Conservation (phyloP, 2,113 vertebrate genomes). For the Myrmecophaga tridactyla region DNA sequence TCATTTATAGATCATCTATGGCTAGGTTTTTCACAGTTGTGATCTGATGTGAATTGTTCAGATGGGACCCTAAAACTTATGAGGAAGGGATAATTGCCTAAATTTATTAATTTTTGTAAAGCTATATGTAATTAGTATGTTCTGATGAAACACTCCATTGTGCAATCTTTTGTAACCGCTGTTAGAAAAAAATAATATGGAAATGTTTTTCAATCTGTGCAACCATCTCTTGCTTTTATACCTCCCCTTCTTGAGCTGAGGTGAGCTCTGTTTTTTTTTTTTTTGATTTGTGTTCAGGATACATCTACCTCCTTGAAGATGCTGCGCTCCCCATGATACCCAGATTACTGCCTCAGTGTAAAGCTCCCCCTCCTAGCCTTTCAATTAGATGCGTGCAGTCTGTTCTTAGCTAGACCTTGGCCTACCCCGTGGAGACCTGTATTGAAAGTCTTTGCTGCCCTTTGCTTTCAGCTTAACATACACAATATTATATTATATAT, state of each 20-base stretch:
- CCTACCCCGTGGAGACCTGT: not conserved
- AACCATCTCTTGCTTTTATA: not conserved
- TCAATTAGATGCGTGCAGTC: not conserved
- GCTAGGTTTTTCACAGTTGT: not conserved
- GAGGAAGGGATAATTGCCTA: not conserved
- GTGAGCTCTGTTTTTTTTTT: not conserved
- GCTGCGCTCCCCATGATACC: not conserved
- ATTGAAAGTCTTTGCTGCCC: not conserved
- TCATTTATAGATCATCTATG: not conserved
- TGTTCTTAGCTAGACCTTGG: not conserved
- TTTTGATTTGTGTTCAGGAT: not conserved
- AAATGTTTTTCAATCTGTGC: not conserved
- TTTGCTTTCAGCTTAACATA: not conserved
- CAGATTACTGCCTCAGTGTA: not conserved
- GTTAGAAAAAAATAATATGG: not conserved
- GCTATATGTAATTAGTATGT: not conserved
- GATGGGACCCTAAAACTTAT: not conserved
- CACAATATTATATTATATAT: not conserved
- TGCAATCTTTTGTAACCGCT: not conserved
- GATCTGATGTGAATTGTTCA: not conserved
- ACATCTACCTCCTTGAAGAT: fast-evolving
- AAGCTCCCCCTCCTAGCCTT: no score
- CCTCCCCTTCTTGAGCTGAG: not conserved
- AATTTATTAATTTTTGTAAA: not conserved
- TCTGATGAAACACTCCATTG: not conserved